These are phyloP conservation scores for Pemphredon lugubris DNA, from an alignment of 2,888 invertebrate genomes.

Conservation along the genomic window DNA sequence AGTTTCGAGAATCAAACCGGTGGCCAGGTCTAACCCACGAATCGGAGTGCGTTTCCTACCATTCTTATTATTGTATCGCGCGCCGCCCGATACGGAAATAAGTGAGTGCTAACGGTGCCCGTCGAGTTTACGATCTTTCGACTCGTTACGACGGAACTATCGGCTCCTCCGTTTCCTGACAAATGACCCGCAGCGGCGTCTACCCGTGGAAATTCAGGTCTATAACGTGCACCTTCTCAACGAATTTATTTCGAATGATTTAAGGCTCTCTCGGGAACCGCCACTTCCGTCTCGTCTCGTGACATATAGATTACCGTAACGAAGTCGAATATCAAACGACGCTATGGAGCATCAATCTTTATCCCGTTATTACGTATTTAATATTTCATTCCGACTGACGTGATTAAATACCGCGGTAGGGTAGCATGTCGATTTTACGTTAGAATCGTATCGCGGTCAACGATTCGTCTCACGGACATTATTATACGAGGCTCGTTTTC, in stretches of 20 bases:
- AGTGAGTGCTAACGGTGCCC: conserved; percentile 60
- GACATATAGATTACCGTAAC: conserved; percentile 34
- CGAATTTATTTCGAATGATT: conserved; percentile 58
- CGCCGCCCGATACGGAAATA: conserved; percentile 44
- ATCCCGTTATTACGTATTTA: conserved; percentile 2
- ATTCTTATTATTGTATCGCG: conserved; percentile 54
- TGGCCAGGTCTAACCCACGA: conserved; percentile 18
- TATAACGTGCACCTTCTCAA: conserved; percentile 24
- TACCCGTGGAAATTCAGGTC: conserved; percentile 43
- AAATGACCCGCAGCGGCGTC: conserved; percentile 60
- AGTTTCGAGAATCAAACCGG: conserved; percentile 13
- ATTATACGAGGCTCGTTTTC: conserved; percentile 28
- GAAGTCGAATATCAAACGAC: conserved; percentile 14
- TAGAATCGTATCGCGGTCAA: not conserved
- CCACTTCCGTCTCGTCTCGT: conserved; percentile 27
- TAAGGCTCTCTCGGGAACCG: conserved; percentile 30
- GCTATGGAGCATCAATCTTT: conserved; percentile 28
- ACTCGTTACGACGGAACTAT: conserved; percentile 34
- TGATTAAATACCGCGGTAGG: not conserved
- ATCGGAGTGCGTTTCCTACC: conserved; percentile 31
- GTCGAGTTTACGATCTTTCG: conserved; percentile 58
- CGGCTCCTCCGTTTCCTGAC: conserved; percentile 54
- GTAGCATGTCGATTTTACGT: not conserved
- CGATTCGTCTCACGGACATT: conserved; percentile 13
- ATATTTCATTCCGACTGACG: not conserved